Conservation (phyloP, 2,888 invertebrate genomes). For the Orchesella flavescens region DNA sequence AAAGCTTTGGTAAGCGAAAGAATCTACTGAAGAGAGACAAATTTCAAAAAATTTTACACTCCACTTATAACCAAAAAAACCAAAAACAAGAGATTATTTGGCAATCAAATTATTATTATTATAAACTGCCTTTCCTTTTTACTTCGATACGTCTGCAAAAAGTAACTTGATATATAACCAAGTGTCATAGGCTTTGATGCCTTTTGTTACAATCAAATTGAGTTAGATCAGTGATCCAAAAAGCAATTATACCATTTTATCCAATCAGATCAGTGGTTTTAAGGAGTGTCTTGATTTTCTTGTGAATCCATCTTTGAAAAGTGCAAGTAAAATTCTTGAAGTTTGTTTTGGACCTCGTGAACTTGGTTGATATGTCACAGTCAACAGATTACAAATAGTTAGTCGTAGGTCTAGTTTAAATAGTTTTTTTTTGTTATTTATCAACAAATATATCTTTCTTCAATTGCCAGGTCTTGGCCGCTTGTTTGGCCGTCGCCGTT, state of each 20-base stretch:
- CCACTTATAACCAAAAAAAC: constrained; percentile 35
- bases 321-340: background rate
- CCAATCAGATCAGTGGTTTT: background rate
- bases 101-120: background rate
- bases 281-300: background rate
- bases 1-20: constrained; percentile 66
- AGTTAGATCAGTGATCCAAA: too few relatives aligned
- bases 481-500: constrained; percentile 51
- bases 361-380: too few relatives aligned
- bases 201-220: too few relatives aligned
- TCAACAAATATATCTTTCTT: too few relatives aligned
- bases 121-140: too few relatives aligned
- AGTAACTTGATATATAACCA: too few relatives aligned
- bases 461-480: constrained; percentile 54
- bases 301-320: background rate
- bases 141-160: too few relatives aligned
- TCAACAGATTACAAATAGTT: too few relatives aligned
- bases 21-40: constrained; percentile 18
- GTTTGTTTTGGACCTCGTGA: too few relatives aligned
- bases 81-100: constrained; percentile 16
- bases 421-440: too few relatives aligned
- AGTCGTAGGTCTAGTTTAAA: too few relatives aligned
- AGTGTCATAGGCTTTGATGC: too few relatives aligned
- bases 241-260: background rate
- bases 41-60: constrained; percentile 29